Conservation (phyloP, 2,113 vertebrate genomes). For the Spea multiplicata region DNA sequence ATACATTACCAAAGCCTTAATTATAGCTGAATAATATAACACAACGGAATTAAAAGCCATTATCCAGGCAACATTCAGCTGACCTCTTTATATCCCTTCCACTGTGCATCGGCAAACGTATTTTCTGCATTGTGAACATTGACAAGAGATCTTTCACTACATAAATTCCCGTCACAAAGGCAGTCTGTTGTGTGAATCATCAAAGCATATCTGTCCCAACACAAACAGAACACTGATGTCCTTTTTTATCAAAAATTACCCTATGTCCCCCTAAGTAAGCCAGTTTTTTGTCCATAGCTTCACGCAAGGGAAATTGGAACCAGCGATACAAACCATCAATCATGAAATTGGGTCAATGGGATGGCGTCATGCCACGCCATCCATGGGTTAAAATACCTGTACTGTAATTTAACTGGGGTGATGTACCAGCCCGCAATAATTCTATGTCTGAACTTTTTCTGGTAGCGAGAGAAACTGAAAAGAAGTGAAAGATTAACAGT, state of each 20-base stretch:
- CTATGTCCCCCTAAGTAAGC: not conserved
- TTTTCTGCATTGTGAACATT: not conserved
- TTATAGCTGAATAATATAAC: too few relatives aligned
- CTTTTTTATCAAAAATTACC: not conserved
- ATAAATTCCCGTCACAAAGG: not conserved
- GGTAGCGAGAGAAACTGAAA: conserved; percentile 38
- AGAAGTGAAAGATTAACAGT: conserved; percentile 25
- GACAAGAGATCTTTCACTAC: not conserved
- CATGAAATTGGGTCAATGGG: not conserved
- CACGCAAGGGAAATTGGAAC: not conserved
- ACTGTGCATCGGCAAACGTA: too few relatives aligned
- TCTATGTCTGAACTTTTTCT: conserved; percentile 26
- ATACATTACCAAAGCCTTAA: too few relatives aligned
- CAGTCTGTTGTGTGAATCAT: not conserved
- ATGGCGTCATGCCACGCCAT: not conserved
- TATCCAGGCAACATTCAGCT: not conserved
- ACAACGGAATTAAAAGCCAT: not conserved
- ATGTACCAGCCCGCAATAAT: not conserved
- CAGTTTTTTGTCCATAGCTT: not conserved
- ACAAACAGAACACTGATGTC: not conserved
- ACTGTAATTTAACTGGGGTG: not conserved
- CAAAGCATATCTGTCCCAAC: not conserved
- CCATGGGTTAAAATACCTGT: not conserved
- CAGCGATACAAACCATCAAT: not conserved
- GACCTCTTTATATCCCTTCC: not conserved